Evolutionary conservation across 35 echinoderm and acorn worm species (phyloP).

Genomic region (Lytechinus variegatus): DNA sequence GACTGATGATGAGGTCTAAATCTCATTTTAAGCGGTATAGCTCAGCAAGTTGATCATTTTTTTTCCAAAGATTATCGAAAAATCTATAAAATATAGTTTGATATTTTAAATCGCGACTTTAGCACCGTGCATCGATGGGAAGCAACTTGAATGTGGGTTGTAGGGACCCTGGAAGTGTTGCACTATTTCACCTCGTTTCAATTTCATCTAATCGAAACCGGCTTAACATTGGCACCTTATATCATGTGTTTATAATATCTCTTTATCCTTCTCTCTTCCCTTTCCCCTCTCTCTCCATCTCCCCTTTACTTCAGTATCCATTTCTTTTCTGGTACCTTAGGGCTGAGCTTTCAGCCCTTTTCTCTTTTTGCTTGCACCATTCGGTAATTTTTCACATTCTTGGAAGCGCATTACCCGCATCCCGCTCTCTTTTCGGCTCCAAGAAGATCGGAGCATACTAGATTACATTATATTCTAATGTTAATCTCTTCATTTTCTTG

Average conservation of each 20-base stretch:
- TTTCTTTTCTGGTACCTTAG: neutral
- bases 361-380: neutral
- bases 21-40: no score
- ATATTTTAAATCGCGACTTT: no score
- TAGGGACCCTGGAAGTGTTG: neutral
- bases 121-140: no score
- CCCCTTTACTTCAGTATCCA: no score
- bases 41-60: no score
- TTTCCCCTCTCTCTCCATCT: neutral
- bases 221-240: neutral
- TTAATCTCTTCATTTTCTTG: neutral
- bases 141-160: no score
- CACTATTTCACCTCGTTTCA: neutral
- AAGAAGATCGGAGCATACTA: neutral
- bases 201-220: neutral
- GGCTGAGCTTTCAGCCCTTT: neutral
- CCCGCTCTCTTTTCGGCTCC: neutral
- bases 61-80: no score
- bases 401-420: no score
- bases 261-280: neutral
- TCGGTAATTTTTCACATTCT: neutral
- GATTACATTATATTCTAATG: neutral
- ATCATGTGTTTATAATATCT: neutral
- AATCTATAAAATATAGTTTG: no score
- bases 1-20: no score